Conservation (phyloP, 2,888 invertebrate species). For the Drosophila neonasuta region DNA sequence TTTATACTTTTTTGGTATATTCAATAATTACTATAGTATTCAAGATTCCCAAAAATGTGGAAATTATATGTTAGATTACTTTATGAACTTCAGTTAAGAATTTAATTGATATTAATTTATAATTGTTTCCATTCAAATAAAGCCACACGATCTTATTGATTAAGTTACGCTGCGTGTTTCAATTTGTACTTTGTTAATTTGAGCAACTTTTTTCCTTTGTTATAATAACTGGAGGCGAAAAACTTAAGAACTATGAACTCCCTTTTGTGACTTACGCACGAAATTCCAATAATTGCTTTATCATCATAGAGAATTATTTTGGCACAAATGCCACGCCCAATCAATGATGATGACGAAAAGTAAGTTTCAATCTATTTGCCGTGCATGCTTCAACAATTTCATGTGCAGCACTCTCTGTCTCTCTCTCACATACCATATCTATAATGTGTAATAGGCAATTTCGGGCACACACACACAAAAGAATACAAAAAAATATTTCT, state of each 20-base stretch:
- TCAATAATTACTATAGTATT: too few species aligned
- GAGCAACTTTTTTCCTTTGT: conserved; percentile 2
- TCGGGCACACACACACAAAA: conserved; percentile 25
- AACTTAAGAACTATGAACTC: conserved; percentile 10
- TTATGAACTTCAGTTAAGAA: too few species aligned
- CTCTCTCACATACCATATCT: conserved; percentile 7
- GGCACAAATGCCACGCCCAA: conserved; percentile 42
- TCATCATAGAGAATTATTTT: conserved; percentile 60
- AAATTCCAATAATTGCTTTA: conserved; percentile 64
- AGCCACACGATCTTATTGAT: neutral
- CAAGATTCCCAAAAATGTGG: too few species aligned
- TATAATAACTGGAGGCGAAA: neutral
- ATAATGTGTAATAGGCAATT: conserved; percentile 62
- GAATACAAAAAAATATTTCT: neutral
- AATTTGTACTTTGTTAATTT: neutral
- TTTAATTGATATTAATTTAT: too few species aligned
- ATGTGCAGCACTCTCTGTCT: conserved; percentile 16
- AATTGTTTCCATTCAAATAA: too few species aligned
- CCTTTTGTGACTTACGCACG: conserved; percentile 21
- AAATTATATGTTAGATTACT: too few species aligned
- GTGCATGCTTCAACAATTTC: conserved; percentile 35
- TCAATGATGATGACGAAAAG: conserved; percentile 27
- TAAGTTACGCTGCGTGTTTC: neutral
- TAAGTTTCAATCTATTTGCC: conserved; percentile 52
- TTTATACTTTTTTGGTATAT: too few species aligned